Evolutionary conservation across 2,113 vertebrate genomes (phyloP).

Genomic region (Cricetomys ansorgei): DNA sequence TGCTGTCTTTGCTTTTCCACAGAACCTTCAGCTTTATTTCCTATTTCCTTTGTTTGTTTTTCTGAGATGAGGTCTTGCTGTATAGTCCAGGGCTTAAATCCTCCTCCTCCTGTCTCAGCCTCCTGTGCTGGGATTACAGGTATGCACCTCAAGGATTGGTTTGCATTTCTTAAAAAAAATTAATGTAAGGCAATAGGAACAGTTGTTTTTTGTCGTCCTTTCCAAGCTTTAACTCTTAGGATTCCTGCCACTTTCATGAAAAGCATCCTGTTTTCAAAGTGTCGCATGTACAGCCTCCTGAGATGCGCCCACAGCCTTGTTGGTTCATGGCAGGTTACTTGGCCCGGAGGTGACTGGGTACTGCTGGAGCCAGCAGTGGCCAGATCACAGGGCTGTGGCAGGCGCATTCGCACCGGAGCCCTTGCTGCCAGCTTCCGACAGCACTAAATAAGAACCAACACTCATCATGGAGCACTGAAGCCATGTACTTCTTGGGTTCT

Average conservation of each 20-base stretch:
- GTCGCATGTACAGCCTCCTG: neutral
- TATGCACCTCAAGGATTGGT: neutral
- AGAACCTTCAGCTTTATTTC: constrained; percentile 56
- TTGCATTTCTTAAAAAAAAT: neutral
- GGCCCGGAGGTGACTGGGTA: constrained; percentile 87
- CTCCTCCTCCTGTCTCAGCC: neutral
- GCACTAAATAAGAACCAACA: neutral
- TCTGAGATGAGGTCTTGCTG: neutral
- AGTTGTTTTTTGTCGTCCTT: neutral
- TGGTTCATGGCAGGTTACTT: constrained; percentile 82
- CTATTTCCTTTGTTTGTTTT: neutral
- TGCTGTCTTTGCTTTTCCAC: neutral
- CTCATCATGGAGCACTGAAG: neutral
- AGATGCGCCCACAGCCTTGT: neutral
- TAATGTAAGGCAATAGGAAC: constrained; percentile 35
- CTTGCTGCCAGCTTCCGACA: neutral
- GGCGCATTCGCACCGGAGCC: neutral
- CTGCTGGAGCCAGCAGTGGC: constrained; percentile 79
- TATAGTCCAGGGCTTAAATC: neutral
- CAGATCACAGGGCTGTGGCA: constrained; percentile 63
- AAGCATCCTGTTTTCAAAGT: constrained; percentile 48
- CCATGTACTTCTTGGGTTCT: neutral
- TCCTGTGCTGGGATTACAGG: neutral
- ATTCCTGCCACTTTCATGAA: constrained; percentile 54
- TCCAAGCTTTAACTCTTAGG: neutral